Evolutionary conservation across 1,140 invertebrate genomes (phyloP), one percentile per base, ranked within the genome.

Genomic region (Drosophila hydei): DNA sequence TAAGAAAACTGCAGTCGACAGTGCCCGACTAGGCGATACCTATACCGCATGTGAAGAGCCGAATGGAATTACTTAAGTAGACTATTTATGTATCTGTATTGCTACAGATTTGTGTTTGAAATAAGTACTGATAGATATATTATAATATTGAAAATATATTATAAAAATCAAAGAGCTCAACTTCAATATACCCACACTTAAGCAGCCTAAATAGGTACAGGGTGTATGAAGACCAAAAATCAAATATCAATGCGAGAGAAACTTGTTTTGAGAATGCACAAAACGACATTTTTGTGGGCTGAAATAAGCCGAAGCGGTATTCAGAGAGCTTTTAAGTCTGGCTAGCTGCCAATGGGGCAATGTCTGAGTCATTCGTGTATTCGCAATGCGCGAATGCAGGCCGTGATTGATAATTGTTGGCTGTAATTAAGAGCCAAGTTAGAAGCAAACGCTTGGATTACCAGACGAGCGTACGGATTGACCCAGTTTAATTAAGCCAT

Each of bases 201-300:
- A n/a, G 7, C 16, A 51, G 18, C 12, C 11, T 7, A 3, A 11
- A n/a, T 27, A 16, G 4, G 3, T 33, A 30, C 56, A 63, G 60
- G 60, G 60, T 63, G 45, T 64, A 27, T 4, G 9, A 30, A 56
- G n/a, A 21, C 38, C 12, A 33, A 55, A 33, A 58, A 25, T 12
- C 52, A 40, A 33, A 51, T 64, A 43, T 51, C 45, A 59, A 45
- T 59, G 45, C 51, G 47, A 42, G 50, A 54, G 65, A 83, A 83
- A 83, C 79, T 78, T 43, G 79, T 83, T 83, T 83, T 64, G 38
- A 75, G 75, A 62, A 50, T 62, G 59, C 69, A 56, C 21, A 43
- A 58, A 55, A 68, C 72, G 80, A 85, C 76, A 79, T 79, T 68
- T 84, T 77, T 85, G 61, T 68, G 73, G 48, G 67, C 68, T 84